Evolutionary conservation across 2,888 invertebrate genomes (phyloP).

Genomic region (Tetragnatha montana): DNA sequence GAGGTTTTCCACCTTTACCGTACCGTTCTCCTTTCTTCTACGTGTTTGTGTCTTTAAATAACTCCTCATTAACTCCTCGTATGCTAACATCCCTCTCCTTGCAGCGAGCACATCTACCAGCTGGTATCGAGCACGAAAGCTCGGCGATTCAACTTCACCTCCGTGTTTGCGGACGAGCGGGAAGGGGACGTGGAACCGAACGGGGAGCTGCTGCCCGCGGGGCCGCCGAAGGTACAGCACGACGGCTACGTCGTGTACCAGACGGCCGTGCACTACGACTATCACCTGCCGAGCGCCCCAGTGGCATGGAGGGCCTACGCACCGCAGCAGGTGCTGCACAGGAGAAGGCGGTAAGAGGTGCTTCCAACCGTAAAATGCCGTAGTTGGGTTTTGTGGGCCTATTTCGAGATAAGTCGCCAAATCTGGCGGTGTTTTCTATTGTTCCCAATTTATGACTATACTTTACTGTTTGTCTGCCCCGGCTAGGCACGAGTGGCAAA

Average conservation of each 20-base stretch:
- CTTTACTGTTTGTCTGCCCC: background rate
- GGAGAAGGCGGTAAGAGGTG: constrained; percentile 46
- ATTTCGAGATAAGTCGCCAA: no score
- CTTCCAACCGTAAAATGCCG: background rate
- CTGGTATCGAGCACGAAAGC: constrained; percentile 71
- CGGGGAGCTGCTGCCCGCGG: constrained; percentile 58
- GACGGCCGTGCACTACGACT: constrained; percentile 71
- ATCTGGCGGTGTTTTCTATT: no score
- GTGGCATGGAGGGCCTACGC: constrained; percentile 47
- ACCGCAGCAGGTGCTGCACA: constrained; percentile 30
- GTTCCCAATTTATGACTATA: background rate
- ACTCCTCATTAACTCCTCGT: background rate
- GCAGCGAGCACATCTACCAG: constrained; percentile 72
- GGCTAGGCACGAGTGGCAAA: no score
- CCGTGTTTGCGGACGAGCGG: constrained; percentile 72
- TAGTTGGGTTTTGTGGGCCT: no score
- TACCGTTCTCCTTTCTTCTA: no score
- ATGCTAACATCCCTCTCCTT: background rate
- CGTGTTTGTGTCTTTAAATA: background rate
- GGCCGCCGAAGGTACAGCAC: constrained; percentile 61
- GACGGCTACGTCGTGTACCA: constrained; percentile 72
- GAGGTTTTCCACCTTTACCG: no score
- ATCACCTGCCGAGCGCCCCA: constrained; percentile 49
- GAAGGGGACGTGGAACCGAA: constrained; percentile 72
- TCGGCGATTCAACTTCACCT: constrained; percentile 72